Conservation (phyloP, 2,888 invertebrate species). For the Gerris lacustris region DNA sequence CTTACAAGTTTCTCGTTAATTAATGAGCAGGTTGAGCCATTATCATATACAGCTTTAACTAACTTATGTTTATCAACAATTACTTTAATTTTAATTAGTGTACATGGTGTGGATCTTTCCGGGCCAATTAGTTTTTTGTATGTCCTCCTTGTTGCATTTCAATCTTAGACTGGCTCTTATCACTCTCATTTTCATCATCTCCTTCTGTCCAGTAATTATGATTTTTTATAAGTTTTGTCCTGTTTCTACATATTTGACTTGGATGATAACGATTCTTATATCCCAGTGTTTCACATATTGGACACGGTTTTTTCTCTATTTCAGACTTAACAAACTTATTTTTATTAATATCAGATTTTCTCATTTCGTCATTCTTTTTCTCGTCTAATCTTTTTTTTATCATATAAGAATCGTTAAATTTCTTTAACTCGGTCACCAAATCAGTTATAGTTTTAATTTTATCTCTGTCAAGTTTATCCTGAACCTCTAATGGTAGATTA, state of each 20-base stretch:
- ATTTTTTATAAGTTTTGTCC: background rate
- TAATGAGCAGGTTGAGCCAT: background rate
- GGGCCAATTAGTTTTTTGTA: too few species aligned
- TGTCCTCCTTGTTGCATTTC: too few species aligned
- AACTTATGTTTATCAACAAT: background rate
- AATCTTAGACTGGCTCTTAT: background rate
- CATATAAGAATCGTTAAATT: slow-evolving; percentile 4
- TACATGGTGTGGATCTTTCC: background rate
- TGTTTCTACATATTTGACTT: background rate
- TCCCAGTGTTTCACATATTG: slow-evolving; percentile 3
- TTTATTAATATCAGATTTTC: background rate
- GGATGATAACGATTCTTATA: slow-evolving; percentile 2
- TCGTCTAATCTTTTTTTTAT: too few species aligned
- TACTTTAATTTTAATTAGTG: slow-evolving; percentile 2
- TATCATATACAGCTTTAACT: slow-evolving; percentile 2
- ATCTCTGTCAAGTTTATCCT: slow-evolving; percentile 11
- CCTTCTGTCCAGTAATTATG: background rate
- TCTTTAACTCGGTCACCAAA: slow-evolving; percentile 7
- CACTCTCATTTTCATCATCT: background rate
- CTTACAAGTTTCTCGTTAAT: slow-evolving; percentile 1
- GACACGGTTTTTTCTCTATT: background rate
- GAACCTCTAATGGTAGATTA: slow-evolving; percentile 7
- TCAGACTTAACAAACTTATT: background rate
- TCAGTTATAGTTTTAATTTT: background rate
- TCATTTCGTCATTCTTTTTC: background rate